These are phyloP conservation scores for Eutolmus rufibarbis DNA, from an alignment of 2,888 invertebrate species.

Conservation along the genomic window DNA sequence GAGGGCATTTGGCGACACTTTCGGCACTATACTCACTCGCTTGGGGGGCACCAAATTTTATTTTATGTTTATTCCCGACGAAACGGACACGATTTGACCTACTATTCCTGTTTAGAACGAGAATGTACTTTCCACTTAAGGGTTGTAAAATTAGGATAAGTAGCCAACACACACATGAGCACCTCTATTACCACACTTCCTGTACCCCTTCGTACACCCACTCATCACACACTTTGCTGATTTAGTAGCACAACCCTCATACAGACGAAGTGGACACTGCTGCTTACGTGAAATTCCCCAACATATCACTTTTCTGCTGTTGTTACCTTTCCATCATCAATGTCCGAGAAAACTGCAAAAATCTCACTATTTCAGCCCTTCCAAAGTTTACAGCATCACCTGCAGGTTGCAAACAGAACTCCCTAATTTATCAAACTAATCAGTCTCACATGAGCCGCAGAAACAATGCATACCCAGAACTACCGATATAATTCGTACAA, in stretches of 20 bases:
- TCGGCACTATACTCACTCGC: neutral
- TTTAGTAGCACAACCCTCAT: constrained; percentile 27
- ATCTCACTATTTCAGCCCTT: neutral
- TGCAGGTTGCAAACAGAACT: neutral
- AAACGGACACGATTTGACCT: constrained; percentile 39
- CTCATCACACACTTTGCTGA: constrained; percentile 28
- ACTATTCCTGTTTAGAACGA: constrained; percentile 34
- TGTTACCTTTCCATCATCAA: neutral
- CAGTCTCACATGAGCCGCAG: constrained; percentile 1
- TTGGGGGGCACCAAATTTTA: neutral
- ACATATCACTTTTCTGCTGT: constrained; percentile 6
- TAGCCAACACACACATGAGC: constrained; percentile 28
- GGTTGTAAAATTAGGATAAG: constrained; percentile 43
- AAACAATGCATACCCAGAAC: neutral
- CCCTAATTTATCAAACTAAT: neutral
- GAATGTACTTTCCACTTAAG: constrained; percentile 39
- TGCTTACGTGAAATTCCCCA: constrained; percentile 24
- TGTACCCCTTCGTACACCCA: constrained; percentile 24
- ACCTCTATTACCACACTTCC: constrained; percentile 26
- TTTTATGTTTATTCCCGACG: constrained; percentile 22
- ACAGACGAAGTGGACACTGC: constrained; percentile 11
- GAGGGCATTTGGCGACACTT: constrained; percentile 9
- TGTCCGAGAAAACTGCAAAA: neutral
- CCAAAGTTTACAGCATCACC: neutral
- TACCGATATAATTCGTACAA: neutral